phyloP scores from a whole-genome alignment of 2,797 vertebrate genomes.

The Australoheros facetus region DNA sequence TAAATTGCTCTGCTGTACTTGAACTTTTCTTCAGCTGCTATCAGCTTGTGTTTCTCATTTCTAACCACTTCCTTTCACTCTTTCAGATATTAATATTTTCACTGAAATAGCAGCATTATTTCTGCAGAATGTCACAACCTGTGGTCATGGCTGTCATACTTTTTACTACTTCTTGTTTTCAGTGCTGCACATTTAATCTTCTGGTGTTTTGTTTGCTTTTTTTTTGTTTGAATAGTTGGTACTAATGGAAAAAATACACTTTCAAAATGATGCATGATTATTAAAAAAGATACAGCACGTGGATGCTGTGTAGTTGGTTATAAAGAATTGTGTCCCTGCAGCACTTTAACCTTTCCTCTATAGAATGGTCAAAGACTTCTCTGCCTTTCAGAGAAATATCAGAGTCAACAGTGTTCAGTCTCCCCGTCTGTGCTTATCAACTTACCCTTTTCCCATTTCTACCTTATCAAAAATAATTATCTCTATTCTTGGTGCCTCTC shows the following conservation, averaged over 20 bases:
- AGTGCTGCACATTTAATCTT: conserved; percentile 2
- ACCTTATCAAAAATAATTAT: conserved; percentile 79
- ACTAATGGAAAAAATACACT: background rate
- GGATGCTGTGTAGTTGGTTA: background rate
- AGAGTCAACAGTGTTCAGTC: conserved; percentile 61
- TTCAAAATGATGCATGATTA: background rate
- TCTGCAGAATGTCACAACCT: conserved; percentile 5
- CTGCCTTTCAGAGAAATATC: conserved; percentile 43
- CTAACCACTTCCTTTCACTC: background rate
- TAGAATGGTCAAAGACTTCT: conserved; percentile 9
- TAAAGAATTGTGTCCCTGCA: background rate
- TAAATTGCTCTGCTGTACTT: background rate
- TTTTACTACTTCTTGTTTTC: background rate
- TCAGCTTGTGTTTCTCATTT: conserved; percentile 3
- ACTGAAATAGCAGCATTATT: background rate
- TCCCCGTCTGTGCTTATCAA: conserved; percentile 65
- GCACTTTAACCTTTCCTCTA: conserved; percentile 12
- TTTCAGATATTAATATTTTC: conserved; percentile 19
- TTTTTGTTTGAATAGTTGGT: background rate
- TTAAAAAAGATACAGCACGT: background rate
- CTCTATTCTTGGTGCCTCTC: conserved; percentile 60
- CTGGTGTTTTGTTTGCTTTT: background rate
- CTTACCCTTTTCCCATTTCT: conserved; percentile 69
- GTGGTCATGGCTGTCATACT: background rate
- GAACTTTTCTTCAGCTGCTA: background rate